phyloP scores from a whole-genome alignment of 2,797 vertebrate species.

The Tauraco hartlaubi region DNA sequence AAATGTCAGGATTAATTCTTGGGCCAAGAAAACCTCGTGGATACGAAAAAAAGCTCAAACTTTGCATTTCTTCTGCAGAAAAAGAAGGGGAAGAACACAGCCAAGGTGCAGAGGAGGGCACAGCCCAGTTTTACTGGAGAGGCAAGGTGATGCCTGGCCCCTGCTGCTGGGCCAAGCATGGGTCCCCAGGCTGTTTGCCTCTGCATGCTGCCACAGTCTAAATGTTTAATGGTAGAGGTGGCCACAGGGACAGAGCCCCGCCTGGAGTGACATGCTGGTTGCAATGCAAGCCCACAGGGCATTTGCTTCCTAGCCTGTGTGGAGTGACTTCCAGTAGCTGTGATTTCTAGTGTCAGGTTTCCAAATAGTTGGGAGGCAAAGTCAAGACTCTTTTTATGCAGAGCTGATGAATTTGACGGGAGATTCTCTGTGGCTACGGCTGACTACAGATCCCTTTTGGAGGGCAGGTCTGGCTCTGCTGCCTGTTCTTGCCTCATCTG shows the following conservation, averaged over 20 bases:
- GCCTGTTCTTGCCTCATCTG: background rate
- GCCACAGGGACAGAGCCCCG: fast-evolving
- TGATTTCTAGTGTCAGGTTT: background rate
- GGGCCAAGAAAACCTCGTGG: background rate
- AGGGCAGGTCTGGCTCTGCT: background rate
- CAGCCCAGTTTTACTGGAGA: background rate
- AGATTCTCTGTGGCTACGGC: background rate
- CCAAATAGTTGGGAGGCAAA: background rate
- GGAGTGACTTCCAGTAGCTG: background rate
- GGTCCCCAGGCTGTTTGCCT: background rate
- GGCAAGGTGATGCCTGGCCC: fast-evolving
- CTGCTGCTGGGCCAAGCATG: fast-evolving
- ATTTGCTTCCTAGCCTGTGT: background rate
- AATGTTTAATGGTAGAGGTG: background rate
- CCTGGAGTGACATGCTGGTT: fast-evolving
- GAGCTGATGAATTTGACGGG: background rate
- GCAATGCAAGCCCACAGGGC: background rate
- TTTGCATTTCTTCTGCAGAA: background rate
- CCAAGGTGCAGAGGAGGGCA: background rate
- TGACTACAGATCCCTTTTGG: background rate
- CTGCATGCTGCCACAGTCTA: fast-evolving
- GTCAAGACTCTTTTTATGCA: background rate
- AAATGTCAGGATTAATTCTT: background rate
- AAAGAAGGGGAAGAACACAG: background rate
- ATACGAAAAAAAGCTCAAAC: background rate